Base-by-base conservation (phyloP, 2,797 vertebrate species). In the Chrosomus eos region DNA sequence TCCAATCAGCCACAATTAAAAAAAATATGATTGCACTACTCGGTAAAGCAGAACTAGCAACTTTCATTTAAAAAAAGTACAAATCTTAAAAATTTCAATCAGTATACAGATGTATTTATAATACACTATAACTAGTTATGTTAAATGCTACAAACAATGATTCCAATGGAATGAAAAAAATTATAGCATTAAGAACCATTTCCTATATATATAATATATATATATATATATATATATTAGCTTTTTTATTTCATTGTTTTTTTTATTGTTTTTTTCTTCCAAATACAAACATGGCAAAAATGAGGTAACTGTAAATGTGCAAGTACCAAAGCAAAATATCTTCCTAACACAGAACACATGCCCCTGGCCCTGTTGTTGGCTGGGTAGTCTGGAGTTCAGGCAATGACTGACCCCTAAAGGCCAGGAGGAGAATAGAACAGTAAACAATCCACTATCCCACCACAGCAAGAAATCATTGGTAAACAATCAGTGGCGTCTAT, bases 21-120 rank as follows among this genome's bases (percentile, higher is more conserved):
- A 98, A 98, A 98, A 98, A 99, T 96, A 99, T 98, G 98, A 99
- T 99, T 99, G 98, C 98, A 99, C 98, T 99, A 99, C 98, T 97
- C 97, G 96, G 96, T 99, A 98, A 99, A 99, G 98, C 98, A 98
- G 97, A 99, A 99, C 98, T 99, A 99, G 98, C 98, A 99, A 99
- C 97, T 99, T 99, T 98, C 97, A 98, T 98, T 98, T 99, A 99
- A 99, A 99, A 99, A 99, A 99, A 99, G 98, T 99, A 99, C 98
- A 99, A 99, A 99, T 99, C 97, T 99, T 99, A 99, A 99, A 99
- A 99, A 99, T 98, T 98, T 98, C 97, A 97, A 97, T 99, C 97
- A 96, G 97, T 99, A 98, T 99, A 99, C 98, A 99, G 97, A 98
- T 98, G 95, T 96, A 97, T 98, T 97, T 98, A 98, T 98, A 97